Base-by-base conservation (phyloP, 2,888 invertebrate genomes). In the Panzeria rudis region DNA sequence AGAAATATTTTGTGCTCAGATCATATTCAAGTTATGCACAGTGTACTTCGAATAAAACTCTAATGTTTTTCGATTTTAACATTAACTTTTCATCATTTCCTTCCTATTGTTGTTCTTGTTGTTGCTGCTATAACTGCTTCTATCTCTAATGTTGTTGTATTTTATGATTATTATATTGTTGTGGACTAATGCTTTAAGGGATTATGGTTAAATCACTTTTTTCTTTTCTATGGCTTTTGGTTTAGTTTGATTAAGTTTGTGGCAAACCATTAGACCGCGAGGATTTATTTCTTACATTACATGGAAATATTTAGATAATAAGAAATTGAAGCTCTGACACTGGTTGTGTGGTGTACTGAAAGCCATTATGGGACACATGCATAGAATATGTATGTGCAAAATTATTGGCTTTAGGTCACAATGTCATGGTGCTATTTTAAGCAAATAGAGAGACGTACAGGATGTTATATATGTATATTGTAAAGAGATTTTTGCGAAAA, bases 221-320 rank as follows among this genome's bases (percentile, higher is more conserved):
- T 62, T 50, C 41, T 41, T 11, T 77, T 62, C 15, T 38, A 15
- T 64, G 35, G 25, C 38, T 54, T n/a, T 64, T 50, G 73, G 25
- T 41, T 71, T 25, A 41, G 59, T 64, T 56, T 44, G 54, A 76
- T 75, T 38, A 41, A 41, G 29, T 20, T 50, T 64, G 15, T 29
- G 64, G 64, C 52, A 64, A 64, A 76, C 54, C 66, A 76, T 44
- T 76, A 76, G 66, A 75, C 75, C 64, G 41, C 75, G 38, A 76
- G 52, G 54, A 66, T 66, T 54, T 76, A 29, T 44, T 41, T 76
- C 29, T 32, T 47, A 11, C 44, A 41, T 56, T 47, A 15, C 38
- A 64, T 35, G 66, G 29, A 44, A 54, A 66, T 56, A 54, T 44
- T 41, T n/a, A 54, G 64, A 76, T 76, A 76, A 66, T 66, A 6